Conservation (phyloP, 37 sponge, comb jelly and placozoan species). For the Halisarca cf. caerulea region DNA sequence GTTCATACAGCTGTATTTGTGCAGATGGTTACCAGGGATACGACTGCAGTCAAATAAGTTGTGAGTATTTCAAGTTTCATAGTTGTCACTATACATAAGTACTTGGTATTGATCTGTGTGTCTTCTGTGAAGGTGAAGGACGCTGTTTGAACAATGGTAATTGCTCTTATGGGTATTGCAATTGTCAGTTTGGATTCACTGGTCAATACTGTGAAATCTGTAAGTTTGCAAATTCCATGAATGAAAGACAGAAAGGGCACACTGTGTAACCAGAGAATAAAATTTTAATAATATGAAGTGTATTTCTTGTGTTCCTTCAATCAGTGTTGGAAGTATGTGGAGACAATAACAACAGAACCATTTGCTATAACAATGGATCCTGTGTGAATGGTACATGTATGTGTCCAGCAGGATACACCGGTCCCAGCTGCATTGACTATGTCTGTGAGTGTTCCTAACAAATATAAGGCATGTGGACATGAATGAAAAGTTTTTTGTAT, state of each 20-base stretch:
- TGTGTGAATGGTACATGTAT: background rate
- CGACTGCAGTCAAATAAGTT: too few species aligned
- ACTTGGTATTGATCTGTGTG: background rate
- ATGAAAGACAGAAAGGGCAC: too few species aligned
- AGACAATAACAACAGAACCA: background rate
- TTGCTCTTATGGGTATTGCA: background rate
- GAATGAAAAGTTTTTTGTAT: background rate
- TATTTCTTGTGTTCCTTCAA: too few species aligned
- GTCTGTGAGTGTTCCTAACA: background rate
- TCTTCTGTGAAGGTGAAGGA: background rate
- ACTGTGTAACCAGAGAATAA: too few species aligned
- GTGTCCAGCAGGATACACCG: background rate
- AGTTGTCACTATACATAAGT: too few species aligned
- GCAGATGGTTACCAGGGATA: too few species aligned
- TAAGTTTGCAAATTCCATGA: background rate
- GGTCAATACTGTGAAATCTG: background rate
- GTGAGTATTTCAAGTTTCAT: background rate
- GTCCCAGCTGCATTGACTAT: background rate
- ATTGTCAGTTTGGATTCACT: background rate
- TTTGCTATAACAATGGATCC: conserved; percentile 13
- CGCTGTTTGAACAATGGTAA: background rate
- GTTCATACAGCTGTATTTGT: background rate
- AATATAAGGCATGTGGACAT: background rate
- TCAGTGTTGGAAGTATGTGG: too few species aligned
- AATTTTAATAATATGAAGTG: too few species aligned